Percentiles rank a stretch among this genome's conserved stretches.
Conservation (phyloP, 1,140 invertebrate species). For the Drosophila funebris region DNA sequence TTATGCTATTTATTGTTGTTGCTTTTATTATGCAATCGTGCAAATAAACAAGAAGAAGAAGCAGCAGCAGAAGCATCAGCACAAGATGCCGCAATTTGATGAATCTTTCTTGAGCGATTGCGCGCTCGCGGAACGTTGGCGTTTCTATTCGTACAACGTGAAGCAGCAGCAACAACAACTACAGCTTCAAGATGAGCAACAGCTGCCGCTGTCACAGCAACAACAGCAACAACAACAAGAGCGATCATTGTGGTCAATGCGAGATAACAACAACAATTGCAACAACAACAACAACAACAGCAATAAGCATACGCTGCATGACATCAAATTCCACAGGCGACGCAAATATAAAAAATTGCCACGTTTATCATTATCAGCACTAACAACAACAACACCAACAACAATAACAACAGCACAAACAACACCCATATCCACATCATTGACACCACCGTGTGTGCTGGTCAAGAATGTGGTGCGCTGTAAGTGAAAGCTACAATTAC, state of each 20-base stretch:
- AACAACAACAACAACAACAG: slow-evolving; percentile 10
- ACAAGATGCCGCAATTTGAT: slow-evolving; percentile 77
- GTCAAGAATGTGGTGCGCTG: slow-evolving; percentile 66
- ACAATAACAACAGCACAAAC: slow-evolving; percentile 15
- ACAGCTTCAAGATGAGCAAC: slow-evolving; percentile 6
- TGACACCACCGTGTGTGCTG: slow-evolving; percentile 37
- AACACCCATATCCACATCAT: slow-evolving; percentile 13
- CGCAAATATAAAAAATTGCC: slow-evolving; percentile 74
- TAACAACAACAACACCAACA: slow-evolving; percentile 14
- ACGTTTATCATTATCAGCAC: slow-evolving; percentile 67
- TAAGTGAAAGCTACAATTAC: slow-evolving; percentile 55
- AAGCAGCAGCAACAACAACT: slow-evolving; percentile 36
- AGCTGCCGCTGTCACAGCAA: slow-evolving; percentile 22
- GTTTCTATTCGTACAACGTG: slow-evolving; percentile 73
- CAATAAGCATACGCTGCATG: slow-evolving; percentile 66
- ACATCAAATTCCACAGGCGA: slow-evolving; percentile 76
- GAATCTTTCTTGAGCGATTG: slow-evolving; percentile 79
- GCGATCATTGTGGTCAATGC: slow-evolving; percentile 40
- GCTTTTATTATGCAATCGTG: slow-evolving; percentile 50
- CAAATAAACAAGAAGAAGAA: not conserved
- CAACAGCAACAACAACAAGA: slow-evolving; percentile 31
- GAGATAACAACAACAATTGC: slow-evolving; percentile 57
- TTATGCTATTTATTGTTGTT: slow-evolving; percentile 19
- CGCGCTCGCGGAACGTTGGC: slow-evolving; percentile 69
- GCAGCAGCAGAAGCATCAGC: not conserved